These are phyloP conservation scores for Acomys russatus DNA, from an alignment of 2,797 vertebrate genomes.

Conservation along the genomic window DNA sequence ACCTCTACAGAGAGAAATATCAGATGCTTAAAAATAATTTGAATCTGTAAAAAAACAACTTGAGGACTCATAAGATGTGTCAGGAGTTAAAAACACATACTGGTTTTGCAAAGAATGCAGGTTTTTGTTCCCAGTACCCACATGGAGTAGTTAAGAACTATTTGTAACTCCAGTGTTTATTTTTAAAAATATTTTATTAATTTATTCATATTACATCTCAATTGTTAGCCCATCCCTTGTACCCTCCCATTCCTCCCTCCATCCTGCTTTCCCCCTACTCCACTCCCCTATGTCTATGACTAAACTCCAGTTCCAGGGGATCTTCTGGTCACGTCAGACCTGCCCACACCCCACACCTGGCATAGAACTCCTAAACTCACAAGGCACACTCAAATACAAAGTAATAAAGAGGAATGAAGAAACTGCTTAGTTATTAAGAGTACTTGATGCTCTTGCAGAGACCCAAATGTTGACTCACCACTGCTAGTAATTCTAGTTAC, in stretches of 20 bases:
- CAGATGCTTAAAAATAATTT: slow-evolving; percentile 8
- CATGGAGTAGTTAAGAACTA: too few relatives aligned
- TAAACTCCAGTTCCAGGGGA: not conserved
- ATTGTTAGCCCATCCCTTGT: too few relatives aligned
- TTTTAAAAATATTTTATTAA: too few relatives aligned
- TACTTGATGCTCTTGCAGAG: not conserved
- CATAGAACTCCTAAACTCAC: not conserved
- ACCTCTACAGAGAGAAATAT: not conserved
- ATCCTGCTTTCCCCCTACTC: too few relatives aligned
- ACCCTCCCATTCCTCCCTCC: too few relatives aligned
- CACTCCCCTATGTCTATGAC: too few relatives aligned
- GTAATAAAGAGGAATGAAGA: not conserved
- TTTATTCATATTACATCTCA: too few relatives aligned
- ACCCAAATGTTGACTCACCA: too few relatives aligned
- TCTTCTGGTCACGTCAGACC: not conserved
- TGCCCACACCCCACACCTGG: not conserved
- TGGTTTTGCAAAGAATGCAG: not conserved
- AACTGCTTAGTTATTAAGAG: not conserved
- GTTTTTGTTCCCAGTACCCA: not conserved
- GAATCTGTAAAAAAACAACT: not conserved
- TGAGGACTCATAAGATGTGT: not conserved
- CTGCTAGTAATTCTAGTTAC: not conserved
- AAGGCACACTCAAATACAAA: not conserved
- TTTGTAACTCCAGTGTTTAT: not conserved
- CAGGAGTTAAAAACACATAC: not conserved